These are phyloP conservation scores for Proisotoma minuta DNA, from an alignment of 2,888 invertebrate species.

Conservation along the genomic window DNA sequence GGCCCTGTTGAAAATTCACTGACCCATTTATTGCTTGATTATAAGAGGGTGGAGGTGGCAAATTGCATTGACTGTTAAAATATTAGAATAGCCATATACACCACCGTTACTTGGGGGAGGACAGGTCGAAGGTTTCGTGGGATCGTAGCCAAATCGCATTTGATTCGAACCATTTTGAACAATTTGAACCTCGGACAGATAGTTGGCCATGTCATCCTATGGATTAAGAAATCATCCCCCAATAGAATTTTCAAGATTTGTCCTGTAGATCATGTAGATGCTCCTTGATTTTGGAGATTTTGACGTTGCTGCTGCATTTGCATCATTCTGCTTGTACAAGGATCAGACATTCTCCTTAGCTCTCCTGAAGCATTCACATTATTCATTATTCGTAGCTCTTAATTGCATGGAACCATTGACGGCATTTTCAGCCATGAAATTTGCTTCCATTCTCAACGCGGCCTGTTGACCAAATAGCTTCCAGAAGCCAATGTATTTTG, in stretches of 20 bases:
- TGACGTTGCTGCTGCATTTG: background rate
- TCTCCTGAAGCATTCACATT: constrained; percentile 34
- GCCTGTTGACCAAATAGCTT: constrained; percentile 28
- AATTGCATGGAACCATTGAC: constrained; percentile 18
- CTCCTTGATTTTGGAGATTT: constrained; percentile 3
- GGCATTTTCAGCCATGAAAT: background rate
- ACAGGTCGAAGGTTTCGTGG: constrained; percentile 37
- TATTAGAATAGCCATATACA: background rate
- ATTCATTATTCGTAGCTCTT: no score
- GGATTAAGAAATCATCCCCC: constrained; percentile 87
- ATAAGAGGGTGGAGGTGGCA: constrained; percentile 50
- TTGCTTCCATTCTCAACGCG: constrained; percentile 32
- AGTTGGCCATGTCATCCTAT: constrained; percentile 94
- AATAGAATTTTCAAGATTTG: constrained; percentile 54
- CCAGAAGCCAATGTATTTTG: constrained; percentile 24
- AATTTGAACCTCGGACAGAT: constrained; percentile 78
- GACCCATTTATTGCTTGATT: constrained; percentile 43
- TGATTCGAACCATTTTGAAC: constrained; percentile 29
- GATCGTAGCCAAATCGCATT: constrained; percentile 27
- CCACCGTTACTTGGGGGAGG: constrained; percentile 30
- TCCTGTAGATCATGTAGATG: no score
- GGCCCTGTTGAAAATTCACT: background rate
- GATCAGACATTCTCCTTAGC: constrained; percentile 58
- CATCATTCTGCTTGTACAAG: constrained; percentile 51
- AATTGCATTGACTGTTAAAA: constrained; percentile 17